These are phyloP conservation scores for Heteronetta atricapilla DNA, from an alignment of 2,113 vertebrate genomes.

Conservation along the genomic window DNA sequence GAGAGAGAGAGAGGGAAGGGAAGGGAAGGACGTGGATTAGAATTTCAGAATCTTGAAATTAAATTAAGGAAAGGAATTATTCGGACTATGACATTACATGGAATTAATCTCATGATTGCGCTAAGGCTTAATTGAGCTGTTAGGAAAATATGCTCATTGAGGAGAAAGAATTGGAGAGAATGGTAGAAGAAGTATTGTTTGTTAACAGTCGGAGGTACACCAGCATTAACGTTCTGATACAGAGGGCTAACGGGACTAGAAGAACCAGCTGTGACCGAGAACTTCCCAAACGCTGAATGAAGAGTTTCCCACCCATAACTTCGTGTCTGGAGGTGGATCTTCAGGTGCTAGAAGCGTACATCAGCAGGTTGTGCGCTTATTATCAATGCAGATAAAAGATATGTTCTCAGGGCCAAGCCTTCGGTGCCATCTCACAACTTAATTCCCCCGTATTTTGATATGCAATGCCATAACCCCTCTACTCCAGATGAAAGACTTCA, in stretches of 20 bases:
- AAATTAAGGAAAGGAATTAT: constrained; percentile 4
- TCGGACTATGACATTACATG: background rate
- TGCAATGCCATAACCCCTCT: background rate
- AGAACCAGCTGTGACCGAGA: background rate
- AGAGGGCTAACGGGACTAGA: background rate
- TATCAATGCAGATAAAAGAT: background rate
- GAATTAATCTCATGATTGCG: background rate
- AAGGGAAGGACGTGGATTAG: background rate
- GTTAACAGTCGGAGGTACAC: background rate
- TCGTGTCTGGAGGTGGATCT: background rate
- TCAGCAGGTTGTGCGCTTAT: fast-evolving
- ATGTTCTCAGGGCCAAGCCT: background rate
- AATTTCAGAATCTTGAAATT: background rate
- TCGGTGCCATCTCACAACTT: background rate
- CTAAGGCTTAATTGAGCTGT: background rate
- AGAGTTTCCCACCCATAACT: background rate
- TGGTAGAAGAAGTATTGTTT: background rate
- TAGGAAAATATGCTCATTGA: background rate
- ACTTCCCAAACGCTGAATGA: background rate
- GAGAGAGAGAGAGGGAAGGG: background rate
- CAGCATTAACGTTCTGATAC: too few relatives aligned
- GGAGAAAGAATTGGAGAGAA: background rate
- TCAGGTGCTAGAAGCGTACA: background rate
- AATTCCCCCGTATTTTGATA: background rate
- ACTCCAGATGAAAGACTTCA: background rate